These are phyloP conservation scores for Tachina fera DNA, from an alignment of 2,888 invertebrate species.

Conservation along the genomic window DNA sequence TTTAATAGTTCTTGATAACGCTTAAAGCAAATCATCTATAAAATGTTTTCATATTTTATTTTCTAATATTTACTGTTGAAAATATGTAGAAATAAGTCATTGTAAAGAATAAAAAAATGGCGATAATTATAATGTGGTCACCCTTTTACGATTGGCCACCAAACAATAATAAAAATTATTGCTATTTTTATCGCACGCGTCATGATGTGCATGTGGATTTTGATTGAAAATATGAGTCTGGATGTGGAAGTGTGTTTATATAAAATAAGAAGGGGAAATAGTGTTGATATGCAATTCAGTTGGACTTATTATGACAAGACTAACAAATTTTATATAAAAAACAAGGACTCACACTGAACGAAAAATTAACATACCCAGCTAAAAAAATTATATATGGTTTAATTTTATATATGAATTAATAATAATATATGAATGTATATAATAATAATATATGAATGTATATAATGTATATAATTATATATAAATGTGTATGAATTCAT, in stretches of 20 bases:
- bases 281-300: conserved; percentile 62
- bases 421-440: too few species aligned
- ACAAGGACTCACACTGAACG: too few species aligned
- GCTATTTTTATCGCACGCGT: conserved; percentile 65
- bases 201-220: conserved; percentile 15
- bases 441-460: too few species aligned
- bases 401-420: too few species aligned
- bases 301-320: conserved; percentile 55
- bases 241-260: background rate
- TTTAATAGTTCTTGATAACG: conserved; percentile 19
- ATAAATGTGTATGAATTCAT: too few species aligned
- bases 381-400: too few species aligned
- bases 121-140: conserved; percentile 31
- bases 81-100: conserved; percentile 31
- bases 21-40: conserved; percentile 39
- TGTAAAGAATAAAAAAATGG: background rate
- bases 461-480: too few species aligned
- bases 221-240: background rate
- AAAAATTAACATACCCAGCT: too few species aligned
- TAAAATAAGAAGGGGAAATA: conserved; percentile 48
- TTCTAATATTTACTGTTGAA: conserved; percentile 54
- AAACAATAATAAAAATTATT: conserved; percentile 51
- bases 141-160: conserved; percentile 40
- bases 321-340: background rate
- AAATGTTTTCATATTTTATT: conserved; percentile 47